Percentiles rank a stretch among this genome's conserved stretches.
Conservation (phyloP, 2,113 vertebrate species). For the Pteropus alecto region DNA sequence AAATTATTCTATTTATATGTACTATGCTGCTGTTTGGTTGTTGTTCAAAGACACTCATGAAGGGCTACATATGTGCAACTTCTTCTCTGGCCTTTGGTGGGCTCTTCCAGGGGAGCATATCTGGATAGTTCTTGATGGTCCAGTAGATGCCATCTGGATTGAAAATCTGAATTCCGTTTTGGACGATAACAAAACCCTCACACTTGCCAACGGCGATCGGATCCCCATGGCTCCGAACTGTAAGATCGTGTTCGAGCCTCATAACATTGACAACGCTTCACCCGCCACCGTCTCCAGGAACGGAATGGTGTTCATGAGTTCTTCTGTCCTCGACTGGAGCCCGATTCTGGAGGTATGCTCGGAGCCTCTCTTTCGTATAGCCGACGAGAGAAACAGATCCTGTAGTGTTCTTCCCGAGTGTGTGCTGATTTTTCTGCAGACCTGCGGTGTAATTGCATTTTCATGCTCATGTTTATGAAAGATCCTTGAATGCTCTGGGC, state of each 20-base stretch:
- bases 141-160: constrained; percentile 98
- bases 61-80: neutral
- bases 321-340: constrained; percentile 94
- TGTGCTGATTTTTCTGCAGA: neutral
- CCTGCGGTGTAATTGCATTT: neutral
- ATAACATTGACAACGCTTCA: constrained; percentile 98
- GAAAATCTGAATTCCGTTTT: constrained; percentile 98
- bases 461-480: neutral
- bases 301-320: constrained; percentile 99
- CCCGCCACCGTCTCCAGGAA: constrained; percentile 97
- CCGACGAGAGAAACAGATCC: neutral
- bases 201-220: constrained; percentile 95
- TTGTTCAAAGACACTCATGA: neutral
- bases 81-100: neutral
- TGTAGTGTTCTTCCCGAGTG: neutral
- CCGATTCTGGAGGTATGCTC: constrained; percentile 93
- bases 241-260: constrained; percentile 96
- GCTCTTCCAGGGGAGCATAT: constrained; percentile 91
- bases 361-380: neutral
- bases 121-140: constrained; percentile 98
- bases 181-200: constrained; percentile 97
- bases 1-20: neutral
- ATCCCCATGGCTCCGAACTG: constrained; percentile 98
- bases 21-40: neutral
- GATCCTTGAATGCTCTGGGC: neutral